Base-by-base conservation (phyloP, 1,140 invertebrate species). In the Anthonomus grandis region DNA sequence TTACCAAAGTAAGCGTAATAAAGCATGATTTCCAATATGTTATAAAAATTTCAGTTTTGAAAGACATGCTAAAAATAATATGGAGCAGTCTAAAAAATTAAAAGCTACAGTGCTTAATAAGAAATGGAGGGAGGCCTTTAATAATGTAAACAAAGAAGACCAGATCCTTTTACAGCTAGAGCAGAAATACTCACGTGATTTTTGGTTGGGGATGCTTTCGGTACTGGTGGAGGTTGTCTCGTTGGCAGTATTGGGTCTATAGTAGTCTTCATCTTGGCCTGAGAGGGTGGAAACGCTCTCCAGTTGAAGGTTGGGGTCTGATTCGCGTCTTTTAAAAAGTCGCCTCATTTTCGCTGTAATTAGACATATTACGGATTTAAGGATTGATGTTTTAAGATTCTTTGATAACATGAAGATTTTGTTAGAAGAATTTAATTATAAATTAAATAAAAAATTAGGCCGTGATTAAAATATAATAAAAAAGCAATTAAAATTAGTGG, bases 221-320 rank as follows among this genome's bases (percentile, higher is more conserved):
- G 27, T 34, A 19, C 45, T 48, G 2, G 54, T 3, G 17, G 34
- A 9, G n/a, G n/a, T n/a, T n/a, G n/a, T n/a, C n/a, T n/a, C n/a
- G n/a, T n/a, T n/a, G n/a, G n/a, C n/a, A n/a, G n/a, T n/a, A n/a
- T n/a, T n/a, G n/a, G n/a, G n/a, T n/a, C n/a, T n/a, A n/a, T n/a
- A n/a, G n/a, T n/a, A n/a, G n/a, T n/a, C n/a, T n/a, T n/a, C n/a
- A n/a, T n/a, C n/a, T n/a, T 21, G 42, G 47, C 58, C 65, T 19
- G 63, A 56, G 37, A 67, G 57, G 13, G 49, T 63, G 6, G 49
- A 64, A n/a, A 64, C 47, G 25, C 59, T 64, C 37, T 65, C 66
- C 24, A 67, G 47, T 24, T 70, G 67, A 37, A 66, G 67, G 45
- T 68, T 68, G 21, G 69, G 66, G 53, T 70, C 67, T 25, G 69